Base-by-base conservation (phyloP, 2,113 vertebrate genomes). In the Tinamus guttatus region DNA sequence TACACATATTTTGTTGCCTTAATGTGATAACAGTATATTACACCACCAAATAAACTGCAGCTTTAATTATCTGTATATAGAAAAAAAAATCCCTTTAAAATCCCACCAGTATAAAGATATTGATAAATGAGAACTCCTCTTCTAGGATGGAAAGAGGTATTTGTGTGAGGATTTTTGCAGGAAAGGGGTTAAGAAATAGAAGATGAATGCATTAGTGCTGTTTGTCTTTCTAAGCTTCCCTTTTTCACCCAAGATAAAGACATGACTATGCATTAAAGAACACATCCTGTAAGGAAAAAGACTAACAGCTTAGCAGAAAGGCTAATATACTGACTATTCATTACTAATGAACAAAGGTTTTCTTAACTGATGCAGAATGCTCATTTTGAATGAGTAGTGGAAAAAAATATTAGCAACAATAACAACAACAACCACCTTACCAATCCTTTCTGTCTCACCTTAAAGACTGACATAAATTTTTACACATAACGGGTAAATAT, bases 271-370 rank as follows among this genome's bases (percentile, higher is more conserved):
- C 36, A 80, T 96, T 93, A 77, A 81, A 93, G 94, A 90, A 32
- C 70, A 90, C 78, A 79, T 85, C 94, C 95, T 78, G 79, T 82
- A 65, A 97, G 95, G 93, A 91, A 87, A 85, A 93, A 96, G 65
- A 88, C 60, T 92, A 90, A 94, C 67, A 89, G 43, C 21, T 95
- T 80, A 92, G 81, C 97, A 85, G 93, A 96, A 81, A 95, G 77
- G 93, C 94, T 96, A 95, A 97, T 97, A 98, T 98, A 98, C 97
- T 98, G 97, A 97, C 97, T 96, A 81, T 94, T 89, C 89, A 98
- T 98, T 98, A 98, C 90, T 97, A 97, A 98, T 97, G 92, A 60
- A 98, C 94, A 71, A 97, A 93, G 97, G 97, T 96, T n/a, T n/a
- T n/a, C n/a, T n/a, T 98, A 98, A 98, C 97, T 97, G 97, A 98